phyloP scores from a whole-genome alignment of 1,140 invertebrate genomes.

The Colletes gigas region DNA sequence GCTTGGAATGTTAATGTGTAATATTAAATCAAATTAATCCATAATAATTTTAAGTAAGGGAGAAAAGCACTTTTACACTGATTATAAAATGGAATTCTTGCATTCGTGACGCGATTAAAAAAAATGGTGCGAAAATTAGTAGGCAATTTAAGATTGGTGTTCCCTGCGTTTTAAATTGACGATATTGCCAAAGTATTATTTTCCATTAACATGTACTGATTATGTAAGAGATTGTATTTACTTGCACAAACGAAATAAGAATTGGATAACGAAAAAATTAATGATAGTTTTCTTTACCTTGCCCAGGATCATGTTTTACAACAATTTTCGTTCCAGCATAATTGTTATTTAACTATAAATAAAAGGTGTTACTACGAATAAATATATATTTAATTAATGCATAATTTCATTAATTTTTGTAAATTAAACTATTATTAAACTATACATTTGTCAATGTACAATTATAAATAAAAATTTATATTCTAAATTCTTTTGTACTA shows the following conservation, averaged over 20 bases:
- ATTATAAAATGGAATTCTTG: background rate
- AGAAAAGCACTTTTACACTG: constrained; percentile 33
- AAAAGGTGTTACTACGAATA: background rate
- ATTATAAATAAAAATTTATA: background rate
- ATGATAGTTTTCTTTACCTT: background rate
- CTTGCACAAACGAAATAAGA: constrained; percentile 48
- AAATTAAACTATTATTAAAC: background rate
- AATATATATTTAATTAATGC: background rate
- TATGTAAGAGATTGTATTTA: constrained; percentile 52
- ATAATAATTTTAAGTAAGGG: constrained; percentile 27
- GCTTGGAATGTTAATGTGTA: constrained; percentile 26
- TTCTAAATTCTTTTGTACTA: background rate
- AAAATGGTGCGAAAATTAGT: background rate
- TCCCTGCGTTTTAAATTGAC: constrained; percentile 28
- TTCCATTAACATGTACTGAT: constrained; percentile 45
- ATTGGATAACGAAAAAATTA: constrained; percentile 35
- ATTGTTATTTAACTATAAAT: background rate
- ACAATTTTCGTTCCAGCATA: too few species aligned
- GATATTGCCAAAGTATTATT: constrained; percentile 36
- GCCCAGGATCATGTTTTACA: too few species aligned
- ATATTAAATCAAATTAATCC: constrained; percentile 27
- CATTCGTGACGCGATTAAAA: background rate
- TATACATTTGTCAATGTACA: background rate
- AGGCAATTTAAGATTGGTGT: constrained; percentile 17
- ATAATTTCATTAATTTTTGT: background rate